Percentiles rank a stretch among this genome's conserved stretches.
Evolutionary conservation across 2,888 invertebrate genomes (phyloP).

Genomic region (Pyrgus malvae): DNA sequence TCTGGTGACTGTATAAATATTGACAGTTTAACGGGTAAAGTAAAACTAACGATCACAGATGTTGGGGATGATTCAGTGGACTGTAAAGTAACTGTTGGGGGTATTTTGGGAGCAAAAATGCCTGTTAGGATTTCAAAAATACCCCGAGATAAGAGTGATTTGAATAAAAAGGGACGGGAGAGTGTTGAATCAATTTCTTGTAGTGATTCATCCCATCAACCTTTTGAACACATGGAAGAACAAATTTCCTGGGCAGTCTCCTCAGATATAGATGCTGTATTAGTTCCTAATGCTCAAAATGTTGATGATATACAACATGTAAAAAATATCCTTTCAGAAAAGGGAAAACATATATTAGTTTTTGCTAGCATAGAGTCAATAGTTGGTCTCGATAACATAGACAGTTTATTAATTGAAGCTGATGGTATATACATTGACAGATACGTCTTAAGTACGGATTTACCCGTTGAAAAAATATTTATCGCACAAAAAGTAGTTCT

Average conservation of each 20-base stretch:
- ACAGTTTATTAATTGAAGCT: constrained; percentile 87
- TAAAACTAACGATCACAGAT: constrained; percentile 58
- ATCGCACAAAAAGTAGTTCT: constrained; percentile 93
- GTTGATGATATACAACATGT: constrained; percentile 55
- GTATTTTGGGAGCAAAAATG: constrained; percentile 75
- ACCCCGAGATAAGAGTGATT: constrained; percentile 64
- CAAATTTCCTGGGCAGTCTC: constrained; percentile 71
- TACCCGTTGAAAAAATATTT: constrained; percentile 93
- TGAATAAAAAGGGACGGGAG: constrained; percentile 61
- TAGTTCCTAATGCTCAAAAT: constrained; percentile 60
- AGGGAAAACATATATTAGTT: constrained; percentile 68
- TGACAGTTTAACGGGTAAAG: constrained; percentile 65
- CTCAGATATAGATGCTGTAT: constrained; percentile 67
- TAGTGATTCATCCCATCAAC: constrained; percentile 86
- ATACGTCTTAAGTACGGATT: constrained; percentile 91
- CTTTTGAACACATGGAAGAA: constrained; percentile 84
- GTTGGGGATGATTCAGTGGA: constrained; percentile 72
- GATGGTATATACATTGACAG: constrained; percentile 95
- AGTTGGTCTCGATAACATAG: constrained; percentile 76
- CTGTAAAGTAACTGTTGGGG: constrained; percentile 78
- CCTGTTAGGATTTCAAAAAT: constrained; percentile 77
- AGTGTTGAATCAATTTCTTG: constrained; percentile 60
- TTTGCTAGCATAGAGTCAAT: constrained; percentile 66
- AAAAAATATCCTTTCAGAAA: constrained; percentile 55
- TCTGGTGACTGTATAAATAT: constrained; percentile 74